phyloP scores from a whole-genome alignment of 2,888 invertebrate species.

The Drosophila macrospina region DNA sequence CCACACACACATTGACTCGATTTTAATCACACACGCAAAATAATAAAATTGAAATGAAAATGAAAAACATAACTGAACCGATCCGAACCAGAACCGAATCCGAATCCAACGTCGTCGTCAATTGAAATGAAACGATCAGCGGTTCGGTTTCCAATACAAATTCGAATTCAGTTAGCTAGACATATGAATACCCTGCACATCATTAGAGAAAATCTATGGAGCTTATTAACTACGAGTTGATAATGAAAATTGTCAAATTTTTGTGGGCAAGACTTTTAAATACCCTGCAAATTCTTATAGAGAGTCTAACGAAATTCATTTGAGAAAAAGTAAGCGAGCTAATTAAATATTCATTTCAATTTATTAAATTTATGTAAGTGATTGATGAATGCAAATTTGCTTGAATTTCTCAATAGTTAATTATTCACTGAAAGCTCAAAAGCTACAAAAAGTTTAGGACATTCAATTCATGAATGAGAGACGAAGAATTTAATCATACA shows the following conservation, averaged over 20 bases:
- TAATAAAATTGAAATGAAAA: constrained; percentile 63
- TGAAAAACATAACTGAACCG: constrained; percentile 43
- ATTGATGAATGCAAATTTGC: no score
- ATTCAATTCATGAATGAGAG: no score
- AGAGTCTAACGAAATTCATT: background rate
- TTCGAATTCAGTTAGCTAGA: background rate
- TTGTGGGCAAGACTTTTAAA: constrained; percentile 1
- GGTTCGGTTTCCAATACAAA: constrained; percentile 18
- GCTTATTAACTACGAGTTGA: background rate
- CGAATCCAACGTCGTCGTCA: constrained; percentile 13
- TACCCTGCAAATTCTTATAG: constrained; percentile 25
- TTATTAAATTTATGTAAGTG: background rate
- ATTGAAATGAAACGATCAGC: constrained; percentile 35
- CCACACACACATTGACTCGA: constrained; percentile 21
- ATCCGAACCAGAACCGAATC: constrained; percentile 8
- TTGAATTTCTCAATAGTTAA: no score
- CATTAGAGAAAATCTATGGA: background rate
- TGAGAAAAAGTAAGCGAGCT: background rate
- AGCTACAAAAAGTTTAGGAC: no score
- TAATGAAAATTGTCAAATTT: background rate
- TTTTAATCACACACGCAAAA: constrained; percentile 76
- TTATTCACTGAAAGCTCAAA: no score
- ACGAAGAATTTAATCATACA: no score
- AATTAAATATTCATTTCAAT: background rate
- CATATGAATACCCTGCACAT: constrained; percentile 31